Conservation (phyloP, 2,113 vertebrate genomes). For the Catagonus wagneri region DNA sequence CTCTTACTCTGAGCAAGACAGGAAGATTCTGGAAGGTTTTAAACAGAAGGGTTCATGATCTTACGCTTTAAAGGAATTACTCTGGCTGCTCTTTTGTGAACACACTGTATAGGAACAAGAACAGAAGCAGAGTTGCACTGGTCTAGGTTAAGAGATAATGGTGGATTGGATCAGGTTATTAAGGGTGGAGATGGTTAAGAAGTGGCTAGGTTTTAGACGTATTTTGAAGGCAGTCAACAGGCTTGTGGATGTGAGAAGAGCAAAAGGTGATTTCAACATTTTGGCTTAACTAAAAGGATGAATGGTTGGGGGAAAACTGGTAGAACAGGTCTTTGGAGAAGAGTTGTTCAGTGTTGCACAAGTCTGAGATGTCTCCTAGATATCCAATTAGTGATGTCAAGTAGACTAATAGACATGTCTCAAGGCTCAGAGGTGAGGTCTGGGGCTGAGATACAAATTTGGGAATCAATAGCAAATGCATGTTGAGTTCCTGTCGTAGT, state of each 20-base stretch:
- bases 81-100: not conserved
- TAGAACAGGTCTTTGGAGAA: not conserved
- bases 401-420: not conserved
- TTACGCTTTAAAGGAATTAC: not conserved
- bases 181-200: not conserved
- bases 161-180: not conserved
- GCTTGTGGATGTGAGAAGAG: not conserved
- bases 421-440: not conserved
- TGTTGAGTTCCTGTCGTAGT: too few species aligned
- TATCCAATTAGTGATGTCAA: not conserved
- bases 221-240: slow-evolving; percentile 3
- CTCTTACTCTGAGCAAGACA: not conserved
- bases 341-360: not conserved
- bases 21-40: not conserved
- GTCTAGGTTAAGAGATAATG: not conserved
- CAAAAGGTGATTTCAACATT: not conserved
- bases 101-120: not conserved
- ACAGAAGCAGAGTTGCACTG: not conserved
- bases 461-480: not conserved
- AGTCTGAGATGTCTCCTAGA: not conserved
- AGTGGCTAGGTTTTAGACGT: not conserved
- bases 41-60: not conserved
- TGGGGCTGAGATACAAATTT: not conserved
- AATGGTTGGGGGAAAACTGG: not conserved
- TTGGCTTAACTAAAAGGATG: not conserved